Evolutionary conservation across 2,113 vertebrate species (phyloP).

Genomic region (Phodopus roborovskii): DNA sequence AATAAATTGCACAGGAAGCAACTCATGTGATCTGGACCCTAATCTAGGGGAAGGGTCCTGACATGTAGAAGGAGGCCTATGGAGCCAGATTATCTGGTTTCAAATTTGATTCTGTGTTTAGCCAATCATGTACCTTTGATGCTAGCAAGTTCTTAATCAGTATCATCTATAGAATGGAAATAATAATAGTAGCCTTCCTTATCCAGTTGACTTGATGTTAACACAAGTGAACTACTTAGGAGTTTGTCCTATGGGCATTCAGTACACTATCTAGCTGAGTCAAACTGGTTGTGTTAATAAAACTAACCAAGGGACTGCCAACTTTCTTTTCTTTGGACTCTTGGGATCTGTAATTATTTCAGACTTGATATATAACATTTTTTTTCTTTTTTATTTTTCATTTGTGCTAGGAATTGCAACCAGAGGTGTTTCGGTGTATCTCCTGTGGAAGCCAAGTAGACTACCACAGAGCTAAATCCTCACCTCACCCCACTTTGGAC

Average conservation of each 20-base stretch:
- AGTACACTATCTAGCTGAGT: background rate
- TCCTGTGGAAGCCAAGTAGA: background rate
- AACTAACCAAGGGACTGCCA: background rate
- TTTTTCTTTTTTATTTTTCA: background rate
- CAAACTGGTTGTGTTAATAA: background rate
- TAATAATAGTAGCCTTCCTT: background rate
- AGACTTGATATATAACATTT: background rate
- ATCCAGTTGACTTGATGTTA: background rate
- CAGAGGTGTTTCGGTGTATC: background rate
- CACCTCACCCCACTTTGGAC: background rate
- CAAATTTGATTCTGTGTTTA: conserved; percentile 40
- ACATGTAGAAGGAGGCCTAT: background rate
- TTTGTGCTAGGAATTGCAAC: background rate
- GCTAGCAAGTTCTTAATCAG: background rate
- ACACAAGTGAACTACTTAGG: background rate
- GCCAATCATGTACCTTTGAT: background rate
- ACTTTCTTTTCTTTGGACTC: background rate
- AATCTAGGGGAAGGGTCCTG: background rate
- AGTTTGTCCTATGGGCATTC: background rate
- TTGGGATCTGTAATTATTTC: background rate
- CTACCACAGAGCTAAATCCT: background rate
- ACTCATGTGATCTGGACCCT: background rate
- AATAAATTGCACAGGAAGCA: background rate
- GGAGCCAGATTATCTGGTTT: background rate
- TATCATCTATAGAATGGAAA: background rate